These are phyloP conservation scores for Nothobranchius kuhntae DNA, from an alignment of 2,113 vertebrate genomes.

Conservation along the genomic window DNA sequence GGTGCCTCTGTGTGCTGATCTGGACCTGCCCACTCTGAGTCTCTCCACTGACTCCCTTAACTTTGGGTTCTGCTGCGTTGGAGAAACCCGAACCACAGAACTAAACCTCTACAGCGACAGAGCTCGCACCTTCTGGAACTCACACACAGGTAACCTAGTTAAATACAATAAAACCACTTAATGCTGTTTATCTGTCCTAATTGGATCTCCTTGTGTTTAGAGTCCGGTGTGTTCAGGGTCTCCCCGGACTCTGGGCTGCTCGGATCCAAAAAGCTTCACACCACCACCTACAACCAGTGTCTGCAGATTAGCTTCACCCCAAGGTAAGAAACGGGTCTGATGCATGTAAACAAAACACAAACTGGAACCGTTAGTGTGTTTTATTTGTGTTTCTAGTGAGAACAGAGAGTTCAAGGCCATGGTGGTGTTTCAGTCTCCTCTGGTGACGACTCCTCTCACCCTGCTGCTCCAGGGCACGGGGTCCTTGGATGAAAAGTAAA, in stretches of 20 bases:
- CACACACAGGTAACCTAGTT: constrained; percentile 75
- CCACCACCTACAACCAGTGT: constrained; percentile 53
- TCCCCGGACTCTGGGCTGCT: constrained; percentile 81
- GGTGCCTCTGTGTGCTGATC: constrained; percentile 80
- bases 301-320: constrained; percentile 87
- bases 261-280: constrained; percentile 48
- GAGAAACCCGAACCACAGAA: constrained; percentile 69
- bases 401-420: constrained; percentile 68
- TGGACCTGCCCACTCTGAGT: constrained; percentile 79
- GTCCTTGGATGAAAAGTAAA: constrained; percentile 64
- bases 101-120: constrained; percentile 81
- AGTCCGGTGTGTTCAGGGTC: constrained; percentile 77
- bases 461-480: constrained; percentile 82
- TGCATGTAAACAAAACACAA: background rate
- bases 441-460: constrained; percentile 79
- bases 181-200: background rate
- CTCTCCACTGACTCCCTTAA: constrained; percentile 80
- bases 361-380: constrained; percentile 10
- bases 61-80: constrained; percentile 86
- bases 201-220: constrained; percentile 25
- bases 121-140: constrained; percentile 80
- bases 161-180: background rate
- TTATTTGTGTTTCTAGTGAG: constrained; percentile 66
- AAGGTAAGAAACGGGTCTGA: constrained; percentile 70
- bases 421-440: constrained; percentile 77